Evolutionary conservation across 1,140 invertebrate species (phyloP).

Genomic region (Diachasma alloeum): DNA sequence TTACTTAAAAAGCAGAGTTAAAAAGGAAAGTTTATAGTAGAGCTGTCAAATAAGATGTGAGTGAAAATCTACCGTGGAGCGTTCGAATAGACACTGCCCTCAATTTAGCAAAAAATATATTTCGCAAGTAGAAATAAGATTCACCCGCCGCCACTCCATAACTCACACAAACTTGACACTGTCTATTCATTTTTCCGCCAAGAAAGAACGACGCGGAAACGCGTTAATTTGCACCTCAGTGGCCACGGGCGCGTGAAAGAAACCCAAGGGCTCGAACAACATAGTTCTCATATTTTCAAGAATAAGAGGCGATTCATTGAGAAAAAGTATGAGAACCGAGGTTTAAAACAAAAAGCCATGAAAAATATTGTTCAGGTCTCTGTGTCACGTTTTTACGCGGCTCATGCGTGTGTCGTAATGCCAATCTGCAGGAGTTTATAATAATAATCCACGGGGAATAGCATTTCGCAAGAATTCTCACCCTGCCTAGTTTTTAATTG

Average conservation of each 20-base stretch:
- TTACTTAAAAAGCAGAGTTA: too few relatives aligned
- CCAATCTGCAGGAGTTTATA: neutral
- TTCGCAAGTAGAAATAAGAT: too few relatives aligned
- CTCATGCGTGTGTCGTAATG: neutral
- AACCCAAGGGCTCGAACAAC: neutral
- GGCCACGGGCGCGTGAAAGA: neutral
- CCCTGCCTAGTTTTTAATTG: neutral
- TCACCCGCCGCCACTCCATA: too few relatives aligned
- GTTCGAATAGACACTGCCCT: too few relatives aligned
- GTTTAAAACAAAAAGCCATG: neutral
- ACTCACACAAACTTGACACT: neutral
- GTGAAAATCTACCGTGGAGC: too few relatives aligned
- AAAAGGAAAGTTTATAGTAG: too few relatives aligned
- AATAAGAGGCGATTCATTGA: neutral
- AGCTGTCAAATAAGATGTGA: too few relatives aligned
- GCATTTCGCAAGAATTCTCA: neutral
- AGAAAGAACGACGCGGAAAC: neutral
- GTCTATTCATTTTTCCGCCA: neutral
- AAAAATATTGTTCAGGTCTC: neutral
- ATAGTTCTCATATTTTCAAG: neutral
- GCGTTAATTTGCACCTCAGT: neutral
- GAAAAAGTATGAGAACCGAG: neutral
- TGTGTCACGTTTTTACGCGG: neutral
- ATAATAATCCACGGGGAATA: neutral
- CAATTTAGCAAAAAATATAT: too few relatives aligned